These are phyloP conservation scores for Lithophane socia DNA, from an alignment of 2,888 invertebrate genomes.

Conservation along the genomic window DNA sequence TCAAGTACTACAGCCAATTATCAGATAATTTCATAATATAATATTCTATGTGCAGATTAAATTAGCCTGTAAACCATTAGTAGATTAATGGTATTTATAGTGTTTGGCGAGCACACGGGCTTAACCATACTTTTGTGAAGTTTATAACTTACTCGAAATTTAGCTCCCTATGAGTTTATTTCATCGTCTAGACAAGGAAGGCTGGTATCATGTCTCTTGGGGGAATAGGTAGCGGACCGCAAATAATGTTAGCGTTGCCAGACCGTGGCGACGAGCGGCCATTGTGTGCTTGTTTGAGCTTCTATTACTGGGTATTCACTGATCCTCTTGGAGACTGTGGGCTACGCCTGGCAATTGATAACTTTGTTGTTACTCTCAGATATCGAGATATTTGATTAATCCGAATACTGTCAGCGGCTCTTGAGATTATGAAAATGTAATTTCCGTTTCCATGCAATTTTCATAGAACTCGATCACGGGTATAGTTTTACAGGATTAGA, in stretches of 20 bases:
- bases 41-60: conserved; percentile 32
- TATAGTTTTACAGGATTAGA: background rate
- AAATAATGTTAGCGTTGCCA: conserved; percentile 84
- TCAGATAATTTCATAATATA: conserved; percentile 31
- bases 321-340: conserved; percentile 52
- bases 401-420: background rate
- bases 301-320: conserved; percentile 68
- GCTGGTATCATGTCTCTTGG: conserved; percentile 77
- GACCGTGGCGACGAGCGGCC: conserved; percentile 80
- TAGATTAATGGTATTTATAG: conserved; percentile 46
- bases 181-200: conserved; percentile 83
- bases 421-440: background rate
- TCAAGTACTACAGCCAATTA: conserved; percentile 30
- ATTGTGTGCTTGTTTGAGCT: conserved; percentile 75
- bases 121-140: conserved; percentile 27
- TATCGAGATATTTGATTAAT: conserved; percentile 9
- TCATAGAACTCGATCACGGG: background rate
- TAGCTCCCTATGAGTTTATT: conserved; percentile 61
- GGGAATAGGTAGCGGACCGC: conserved; percentile 85
- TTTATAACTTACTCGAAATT: conserved; percentile 47
- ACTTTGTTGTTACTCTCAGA: conserved; percentile 1
- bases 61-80: conserved; percentile 55
- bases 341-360: conserved; percentile 52
- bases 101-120: conserved; percentile 1
- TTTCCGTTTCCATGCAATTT: background rate